Base-by-base conservation (phyloP, 2,113 vertebrate genomes). In the Cyprinodon variegatus region DNA sequence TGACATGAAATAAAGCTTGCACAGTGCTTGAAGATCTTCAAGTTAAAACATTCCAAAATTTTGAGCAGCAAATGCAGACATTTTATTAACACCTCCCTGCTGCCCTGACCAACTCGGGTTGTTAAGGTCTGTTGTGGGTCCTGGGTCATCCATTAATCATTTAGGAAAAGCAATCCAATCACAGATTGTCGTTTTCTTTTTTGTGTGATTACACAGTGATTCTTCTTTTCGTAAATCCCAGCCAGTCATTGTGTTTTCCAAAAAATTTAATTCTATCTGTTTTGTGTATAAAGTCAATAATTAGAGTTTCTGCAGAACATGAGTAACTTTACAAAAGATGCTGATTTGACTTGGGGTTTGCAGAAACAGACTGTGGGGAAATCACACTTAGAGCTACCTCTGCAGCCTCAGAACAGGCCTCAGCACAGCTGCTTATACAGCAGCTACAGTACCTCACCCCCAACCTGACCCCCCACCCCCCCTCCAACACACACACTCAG, bases 331-430 rank as follows among this genome's bases (percentile, higher is more conserved):
- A 77, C 71, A 88, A 85, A 90, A 90, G 74, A 76, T 81, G 83
- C 83, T 81, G 89, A 88, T 89, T 89, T 87, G 76, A 83, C 83
- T 83, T 75, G 63, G 69, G 79, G 69, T 87, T 70, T 90, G 85
- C 78, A 84, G 50, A 89, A 89, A 88, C 61, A 72, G 77, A 83
- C 87, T 83, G 29, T 72, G 75, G 81, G 86, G 81, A 91, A 86
- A 90, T 91, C 72, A 85, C 29, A 29, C 63, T 74, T 82, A 68
- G 74, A 78, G 72, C 48, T 53, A 17, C 66, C 85, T 74, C 76
- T 69, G 83, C 79, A 85, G 80, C 75, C 81, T 62, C 77, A 63
- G 15, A 46, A 67, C 57, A 72, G 77, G 50, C 74, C 72, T 75
- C 82, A 29, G 68, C 75, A 83, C 76, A 75, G 81, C 73, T 80